Base-by-base conservation (phyloP, 2,888 invertebrate species). In the Latheticus oryzae region DNA sequence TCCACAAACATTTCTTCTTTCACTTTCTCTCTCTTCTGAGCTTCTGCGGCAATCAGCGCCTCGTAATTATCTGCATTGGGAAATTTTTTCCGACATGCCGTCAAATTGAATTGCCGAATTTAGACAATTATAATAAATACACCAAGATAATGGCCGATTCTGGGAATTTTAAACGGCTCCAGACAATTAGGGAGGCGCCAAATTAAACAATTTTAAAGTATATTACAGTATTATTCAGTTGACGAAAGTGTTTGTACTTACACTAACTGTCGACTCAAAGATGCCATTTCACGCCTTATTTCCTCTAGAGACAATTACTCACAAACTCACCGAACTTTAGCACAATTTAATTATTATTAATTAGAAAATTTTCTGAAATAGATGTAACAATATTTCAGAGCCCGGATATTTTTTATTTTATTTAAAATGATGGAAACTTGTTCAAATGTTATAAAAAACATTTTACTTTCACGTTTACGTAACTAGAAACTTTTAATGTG, bases 1-100 rank as follows among this genome's bases (percentile, higher is more conserved):
- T 51, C 51, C 43, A 32, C 55, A 55, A 53, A 58, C 58, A 55
- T 58, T 62, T 60, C 58, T 58, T 54, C 51, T 42, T 52, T 52
- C 30, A 19, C 35, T 47, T 47, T 35, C 24, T 21, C 24, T n/a
- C n/a, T n/a, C n/a, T n/a, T n/a, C 9, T 26, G 45, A 45, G 54
- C 47, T 57, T 62, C 51, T 48, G 38, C 47, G 42, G 48, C 47
- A 43, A 54, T 45, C 54, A 54, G 53, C 54, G 45, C 51, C 47
- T 43, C 38, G 51, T 37, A 51, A 53, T 54, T 54, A 40, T 40
- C 28, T 37, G 51, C 38, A 30, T 40, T 19, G 51, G 38, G 50
- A 37, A 50, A 3, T n/a, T n/a, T n/a, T n/a, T n/a, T n/a, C 33
- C 8, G 8, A 9, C 2, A n/a, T 26, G 42, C 42, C 26, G 16